Base-by-base conservation (phyloP, 2,113 vertebrate species). In the Scopus umbretta region DNA sequence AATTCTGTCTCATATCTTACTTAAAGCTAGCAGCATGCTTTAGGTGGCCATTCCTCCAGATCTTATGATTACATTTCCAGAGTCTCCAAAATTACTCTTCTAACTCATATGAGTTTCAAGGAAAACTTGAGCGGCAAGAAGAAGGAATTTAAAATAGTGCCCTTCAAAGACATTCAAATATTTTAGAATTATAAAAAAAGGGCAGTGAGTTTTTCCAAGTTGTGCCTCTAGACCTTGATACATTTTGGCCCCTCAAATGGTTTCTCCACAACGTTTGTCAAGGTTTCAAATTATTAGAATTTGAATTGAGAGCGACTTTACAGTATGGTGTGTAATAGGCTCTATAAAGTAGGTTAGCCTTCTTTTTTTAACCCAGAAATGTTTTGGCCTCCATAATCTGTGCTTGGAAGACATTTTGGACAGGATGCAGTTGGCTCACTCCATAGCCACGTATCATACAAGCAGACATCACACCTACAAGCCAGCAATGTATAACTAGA, bases 31-130 rank as follows among this genome's bases (percentile, higher is more conserved):
- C 34, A 86, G 75, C 9, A 29, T 6, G 14, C 19, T 66, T 74
- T 91, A 50, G 13, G 14, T 66, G 36, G 17, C n/a, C 11, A 7
- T 88, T 88, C 50, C 84, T 92, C 73, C 52, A 67, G 65, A 71
- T 71, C 66, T 80, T 74, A 71, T 72, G 50, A 92, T 79, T 91
- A 47, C 80, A 75, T 89, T 92, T 80, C 55, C 91, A 97, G 84
- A 55, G 38, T 89, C 45, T 78, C 22, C 26, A 67, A 63, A 89
- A 67, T 67, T 71, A 61, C 26, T 79, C 20, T 80, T 94, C 65
- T 86, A n/a, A 59, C 36, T 36, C 56, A 36, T 53, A 36, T 5
- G 16, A 74, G 3, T 81, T 91, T 84, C 56, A 74, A 87, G 42
- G 43, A 87, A 96, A 94, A 5, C 34, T 16, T 56, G 59, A 84